Base-by-base conservation (phyloP, 2,888 invertebrate species). In the Drosophila ustulata region DNA sequence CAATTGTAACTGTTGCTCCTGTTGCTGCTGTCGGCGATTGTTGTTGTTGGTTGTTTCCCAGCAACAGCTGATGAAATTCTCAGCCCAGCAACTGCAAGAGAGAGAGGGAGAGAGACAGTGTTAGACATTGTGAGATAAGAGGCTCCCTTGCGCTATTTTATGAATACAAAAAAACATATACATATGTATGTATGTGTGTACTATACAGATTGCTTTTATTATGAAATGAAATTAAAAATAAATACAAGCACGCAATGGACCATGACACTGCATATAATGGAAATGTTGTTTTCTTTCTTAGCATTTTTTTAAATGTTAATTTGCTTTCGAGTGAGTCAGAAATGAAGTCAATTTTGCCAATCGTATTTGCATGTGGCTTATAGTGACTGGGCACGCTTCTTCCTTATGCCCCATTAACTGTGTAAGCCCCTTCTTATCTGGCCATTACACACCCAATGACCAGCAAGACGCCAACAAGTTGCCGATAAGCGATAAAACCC, bases 191-290 rank as follows among this genome's bases (percentile, higher is more conserved):
- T n/a, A 37, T 37, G 11, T 63, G 53, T 47, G 46, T 25, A 70
- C 30, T 56, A 52, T 43, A 61, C 56, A 51, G 50, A 61, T 62
- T 83, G 67, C 76, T 82, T 76, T 77, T 66, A 78, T 84, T 82
- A 70, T 88, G 85, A 88, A 89, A 84, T 89, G 62, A 84, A 89
- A 81, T 83, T 70, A 78, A 88, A 87, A 89, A 61, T 53, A 82
- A 78, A 87, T 70, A 81, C 56, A 58, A 53, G 47, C 23, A 72
- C 47, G 39, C 41, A 26, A 52, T 66, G 68, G 50, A 81, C 71
- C 50, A 81, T 81, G 88, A 82, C 56, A 43, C 34, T 52, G 77
- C 83, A 85, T 6, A 63, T 70, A 62, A 43, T 41, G 39, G 9
- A n/a, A 28, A 8, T 11, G 5, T 30, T 64, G 39, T 26, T 57